Conservation (phyloP, 2,797 vertebrate genomes). For the Pangasius krempfi region DNA sequence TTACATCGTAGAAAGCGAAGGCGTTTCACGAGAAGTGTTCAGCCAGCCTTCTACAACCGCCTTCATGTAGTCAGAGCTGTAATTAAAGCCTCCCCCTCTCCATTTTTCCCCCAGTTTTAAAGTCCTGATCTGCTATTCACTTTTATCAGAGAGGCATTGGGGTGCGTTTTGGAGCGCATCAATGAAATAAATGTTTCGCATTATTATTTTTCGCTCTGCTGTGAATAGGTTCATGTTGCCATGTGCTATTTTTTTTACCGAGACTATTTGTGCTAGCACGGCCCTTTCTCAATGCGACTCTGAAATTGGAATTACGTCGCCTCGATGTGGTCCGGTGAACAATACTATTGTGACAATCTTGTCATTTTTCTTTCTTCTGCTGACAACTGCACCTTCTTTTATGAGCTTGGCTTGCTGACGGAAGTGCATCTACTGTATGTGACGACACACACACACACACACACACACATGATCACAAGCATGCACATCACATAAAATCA, state of each 20-base stretch:
- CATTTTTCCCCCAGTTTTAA: constrained; percentile 10
- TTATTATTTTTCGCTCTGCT: neutral
- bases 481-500: neutral
- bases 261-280: constrained; percentile 70
- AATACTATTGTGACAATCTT: constrained; percentile 68
- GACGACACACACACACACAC: constrained; percentile 10
- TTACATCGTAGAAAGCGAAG: constrained; percentile 51
- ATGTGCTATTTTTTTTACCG: neutral
- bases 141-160: constrained; percentile 37
- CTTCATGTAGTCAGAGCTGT: constrained; percentile 13
- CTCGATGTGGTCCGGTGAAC: constrained; percentile 71
- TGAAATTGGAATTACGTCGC: constrained; percentile 70
- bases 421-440: constrained; percentile 5
- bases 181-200: constrained; percentile 37
- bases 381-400: constrained; percentile 69
- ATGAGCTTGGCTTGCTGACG: neutral
- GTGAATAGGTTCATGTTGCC: constrained; percentile 26
- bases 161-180: constrained; percentile 42
- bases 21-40: constrained; percentile 28
- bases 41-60: constrained; percentile 25
- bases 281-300: constrained; percentile 68
- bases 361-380: constrained; percentile 64
- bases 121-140: constrained; percentile 28
- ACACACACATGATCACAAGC: constrained; percentile 10
- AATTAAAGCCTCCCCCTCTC: constrained; percentile 28